These are phyloP conservation scores for Caenorhabditis drosophilae DNA, from an alignment of 2,888 invertebrate genomes.

Conservation along the genomic window DNA sequence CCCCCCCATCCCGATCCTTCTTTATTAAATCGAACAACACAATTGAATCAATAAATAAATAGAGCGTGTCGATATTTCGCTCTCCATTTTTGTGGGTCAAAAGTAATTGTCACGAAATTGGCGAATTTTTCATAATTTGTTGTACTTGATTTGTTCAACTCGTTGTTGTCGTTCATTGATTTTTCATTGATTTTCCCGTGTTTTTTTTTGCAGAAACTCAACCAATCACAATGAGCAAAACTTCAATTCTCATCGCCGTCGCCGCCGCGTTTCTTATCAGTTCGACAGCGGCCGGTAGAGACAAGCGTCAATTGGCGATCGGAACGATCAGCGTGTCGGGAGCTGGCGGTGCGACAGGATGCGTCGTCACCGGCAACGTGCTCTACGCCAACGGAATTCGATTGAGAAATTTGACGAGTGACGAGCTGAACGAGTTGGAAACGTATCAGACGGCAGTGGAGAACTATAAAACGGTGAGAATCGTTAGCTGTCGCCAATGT, in stretches of 20 bases:
- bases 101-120: too few relatives aligned
- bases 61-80: too few relatives aligned
- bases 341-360: constrained; percentile 62
- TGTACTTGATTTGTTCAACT: too few relatives aligned
- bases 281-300: constrained; percentile 42
- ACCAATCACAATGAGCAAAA: neutral
- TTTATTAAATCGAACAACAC: too few relatives aligned
- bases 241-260: constrained; percentile 9
- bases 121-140: too few relatives aligned
- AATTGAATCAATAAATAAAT: too few relatives aligned
- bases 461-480: constrained; percentile 56
- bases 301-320: constrained; percentile 56
- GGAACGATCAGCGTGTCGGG: constrained; percentile 60
- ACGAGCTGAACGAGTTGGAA: constrained; percentile 51
- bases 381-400: constrained; percentile 63
- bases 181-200: too few relatives aligned
- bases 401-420: constrained; percentile 54
- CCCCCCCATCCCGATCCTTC: too few relatives aligned
- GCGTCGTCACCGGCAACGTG: constrained; percentile 65
- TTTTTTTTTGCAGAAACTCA: neutral
- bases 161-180: too few relatives aligned
- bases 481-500: too few relatives aligned
- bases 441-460: constrained; percentile 48
- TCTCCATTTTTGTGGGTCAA: too few relatives aligned
- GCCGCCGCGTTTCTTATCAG: constrained; percentile 39